Conservation (phyloP, 2,113 vertebrate species). For the Camelus bactrianus region DNA sequence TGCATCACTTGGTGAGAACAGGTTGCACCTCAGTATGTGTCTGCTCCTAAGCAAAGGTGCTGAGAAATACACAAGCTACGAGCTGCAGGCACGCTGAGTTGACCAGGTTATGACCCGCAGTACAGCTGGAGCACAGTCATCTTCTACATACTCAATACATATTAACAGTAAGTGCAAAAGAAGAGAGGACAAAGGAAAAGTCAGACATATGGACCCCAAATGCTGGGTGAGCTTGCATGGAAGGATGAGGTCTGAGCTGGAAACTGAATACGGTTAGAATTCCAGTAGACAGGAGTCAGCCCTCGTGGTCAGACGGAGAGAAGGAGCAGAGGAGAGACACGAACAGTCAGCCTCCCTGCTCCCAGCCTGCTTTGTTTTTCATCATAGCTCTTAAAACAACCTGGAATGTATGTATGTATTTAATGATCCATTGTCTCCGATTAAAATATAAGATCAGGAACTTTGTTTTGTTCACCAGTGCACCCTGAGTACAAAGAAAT, state of each 20-base stretch:
- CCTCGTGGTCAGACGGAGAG: fast-evolving
- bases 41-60: background rate
- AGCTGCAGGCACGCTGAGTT: background rate
- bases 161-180: background rate
- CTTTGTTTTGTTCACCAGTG: background rate
- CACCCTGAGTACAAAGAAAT: background rate
- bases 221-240: background rate
- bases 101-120: background rate
- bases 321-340: background rate
- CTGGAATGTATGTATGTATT: background rate
- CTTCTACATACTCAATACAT: background rate
- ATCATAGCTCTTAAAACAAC: background rate
- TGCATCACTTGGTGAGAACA: background rate
- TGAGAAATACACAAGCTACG: background rate
- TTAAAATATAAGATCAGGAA: background rate
- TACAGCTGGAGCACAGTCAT: background rate
- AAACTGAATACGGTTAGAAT: background rate
- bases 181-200: background rate
- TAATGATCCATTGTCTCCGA: background rate
- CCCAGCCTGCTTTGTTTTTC: background rate
- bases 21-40: background rate
- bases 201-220: background rate
- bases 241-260: background rate
- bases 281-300: background rate
- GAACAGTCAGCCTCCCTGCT: fast-evolving